These are phyloP conservation scores for Drosophila virilis DNA, from an alignment of 1,140 invertebrate genomes.

Conservation along the genomic window DNA sequence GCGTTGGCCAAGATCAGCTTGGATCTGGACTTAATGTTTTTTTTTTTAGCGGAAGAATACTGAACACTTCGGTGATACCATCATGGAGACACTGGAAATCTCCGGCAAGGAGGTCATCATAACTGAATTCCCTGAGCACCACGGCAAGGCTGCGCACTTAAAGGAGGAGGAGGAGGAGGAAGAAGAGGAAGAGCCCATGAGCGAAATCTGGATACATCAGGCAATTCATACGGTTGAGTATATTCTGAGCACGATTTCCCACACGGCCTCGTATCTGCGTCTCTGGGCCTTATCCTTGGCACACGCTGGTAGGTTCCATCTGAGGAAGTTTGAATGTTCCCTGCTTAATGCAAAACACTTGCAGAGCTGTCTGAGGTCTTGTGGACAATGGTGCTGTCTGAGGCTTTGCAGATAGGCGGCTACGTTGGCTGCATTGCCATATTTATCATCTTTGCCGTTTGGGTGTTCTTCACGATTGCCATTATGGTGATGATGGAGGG, in stretches of 20 bases:
- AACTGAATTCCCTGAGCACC: slow-evolving; percentile 50
- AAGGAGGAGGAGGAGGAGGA: slow-evolving; percentile 86
- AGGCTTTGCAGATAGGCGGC: slow-evolving; percentile 54
- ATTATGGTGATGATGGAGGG: slow-evolving; percentile 99
- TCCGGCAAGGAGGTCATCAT: slow-evolving; percentile 65
- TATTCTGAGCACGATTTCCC: slow-evolving; percentile 95
- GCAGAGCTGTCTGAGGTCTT: slow-evolving; percentile 94
- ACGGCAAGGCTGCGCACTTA: slow-evolving; percentile 83
- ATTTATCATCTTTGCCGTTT: slow-evolving; percentile 92
- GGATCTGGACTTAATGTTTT: too few relatives aligned
- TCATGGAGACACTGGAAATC: slow-evolving; percentile 73
- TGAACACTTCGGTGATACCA: slow-evolving; percentile 43
- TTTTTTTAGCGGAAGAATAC: slow-evolving; percentile 6
- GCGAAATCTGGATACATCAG: slow-evolving; percentile 96
- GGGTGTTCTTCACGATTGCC: slow-evolving; percentile 94
- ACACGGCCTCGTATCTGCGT: slow-evolving; percentile 97
- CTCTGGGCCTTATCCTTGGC: slow-evolving; percentile 97
- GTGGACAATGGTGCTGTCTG: slow-evolving; percentile 92
- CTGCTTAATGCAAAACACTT: background rate
- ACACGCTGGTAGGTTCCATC: slow-evolving; percentile 90
- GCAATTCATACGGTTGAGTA: slow-evolving; percentile 98
- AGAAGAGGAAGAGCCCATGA: slow-evolving; percentile 87
- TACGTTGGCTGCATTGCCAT: slow-evolving; percentile 85
- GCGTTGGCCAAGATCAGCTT: background rate
- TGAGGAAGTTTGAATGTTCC: slow-evolving; percentile 57